Evolutionary conservation across 1,140 invertebrate genomes (phyloP).

Genomic region (Artemia franciscana): DNA sequence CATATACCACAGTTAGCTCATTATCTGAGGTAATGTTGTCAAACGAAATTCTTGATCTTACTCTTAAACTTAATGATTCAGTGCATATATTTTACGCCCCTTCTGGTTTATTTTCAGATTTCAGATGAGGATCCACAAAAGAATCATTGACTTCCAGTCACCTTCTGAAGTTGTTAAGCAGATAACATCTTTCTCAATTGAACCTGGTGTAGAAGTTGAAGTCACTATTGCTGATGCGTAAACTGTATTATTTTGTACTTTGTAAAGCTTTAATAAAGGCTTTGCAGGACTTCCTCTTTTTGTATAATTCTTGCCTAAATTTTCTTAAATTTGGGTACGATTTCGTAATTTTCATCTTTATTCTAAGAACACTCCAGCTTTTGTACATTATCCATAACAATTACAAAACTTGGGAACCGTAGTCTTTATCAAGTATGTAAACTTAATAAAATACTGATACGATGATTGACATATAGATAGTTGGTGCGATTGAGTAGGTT

Average conservation of each 20-base stretch:
- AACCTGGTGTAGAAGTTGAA: conserved; percentile 97
- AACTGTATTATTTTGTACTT: conserved; percentile 6
- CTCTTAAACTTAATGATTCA: neutral
- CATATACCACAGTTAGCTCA: conserved; percentile 13
- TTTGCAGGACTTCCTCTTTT: neutral
- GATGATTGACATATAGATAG: too few species aligned
- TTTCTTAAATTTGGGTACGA: too few species aligned
- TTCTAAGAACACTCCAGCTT: too few species aligned
- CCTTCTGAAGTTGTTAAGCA: conserved; percentile 97
- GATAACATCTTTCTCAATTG: conserved; percentile 96
- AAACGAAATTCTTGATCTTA: neutral
- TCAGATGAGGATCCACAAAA: conserved; percentile 94
- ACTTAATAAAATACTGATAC: too few species aligned
- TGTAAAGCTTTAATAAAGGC: neutral
- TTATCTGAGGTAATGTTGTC: neutral
- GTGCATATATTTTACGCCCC: too few species aligned
- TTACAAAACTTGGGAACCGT: too few species aligned
- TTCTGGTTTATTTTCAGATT: conserved; percentile 28
- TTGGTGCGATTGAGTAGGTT: too few species aligned
- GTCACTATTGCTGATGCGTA: conserved; percentile 88
- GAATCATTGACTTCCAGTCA: conserved; percentile 91
- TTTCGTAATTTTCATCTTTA: too few species aligned
- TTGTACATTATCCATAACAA: too few species aligned
- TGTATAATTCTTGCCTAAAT: too few species aligned
- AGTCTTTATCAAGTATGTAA: too few species aligned